Evolutionary conservation across 2,888 invertebrate genomes (phyloP).

Genomic region (Molorchus minor): DNA sequence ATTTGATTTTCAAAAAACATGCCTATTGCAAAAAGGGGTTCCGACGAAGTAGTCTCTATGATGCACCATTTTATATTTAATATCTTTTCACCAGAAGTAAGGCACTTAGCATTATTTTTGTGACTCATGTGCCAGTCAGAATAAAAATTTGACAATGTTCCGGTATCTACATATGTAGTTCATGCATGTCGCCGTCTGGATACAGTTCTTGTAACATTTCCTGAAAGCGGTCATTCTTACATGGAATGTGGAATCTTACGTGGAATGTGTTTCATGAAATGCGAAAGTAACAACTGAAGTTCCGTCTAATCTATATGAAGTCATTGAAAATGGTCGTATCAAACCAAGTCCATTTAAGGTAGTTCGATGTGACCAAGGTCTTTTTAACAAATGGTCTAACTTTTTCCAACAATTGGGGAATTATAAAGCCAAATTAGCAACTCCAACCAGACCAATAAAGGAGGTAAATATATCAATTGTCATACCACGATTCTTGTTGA

Average conservation of each 20-base stretch:
- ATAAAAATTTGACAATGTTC: conserved; percentile 8
- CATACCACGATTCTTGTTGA: background rate
- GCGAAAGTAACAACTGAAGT: background rate
- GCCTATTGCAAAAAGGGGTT: background rate
- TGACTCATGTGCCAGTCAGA: conserved; percentile 6
- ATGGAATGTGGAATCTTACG: too few relatives aligned
- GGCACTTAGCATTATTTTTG: conserved; percentile 3
- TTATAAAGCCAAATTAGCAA: background rate
- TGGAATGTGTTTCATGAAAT: background rate
- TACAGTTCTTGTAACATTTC: background rate
- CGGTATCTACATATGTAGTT: conserved; percentile 5
- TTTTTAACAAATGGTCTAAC: background rate
- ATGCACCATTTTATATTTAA: conserved; percentile 5
- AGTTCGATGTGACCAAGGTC: background rate
- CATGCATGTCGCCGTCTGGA: background rate
- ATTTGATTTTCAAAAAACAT: background rate
- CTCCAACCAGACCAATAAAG: background rate
- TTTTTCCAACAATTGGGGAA: background rate
- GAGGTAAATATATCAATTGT: background rate
- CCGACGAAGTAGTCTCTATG: conserved; percentile 6
- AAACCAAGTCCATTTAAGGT: background rate
- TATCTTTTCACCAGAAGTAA: conserved; percentile 4
- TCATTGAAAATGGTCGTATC: background rate
- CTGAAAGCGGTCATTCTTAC: background rate
- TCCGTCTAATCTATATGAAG: background rate